Base-by-base conservation (phyloP, 2,113 vertebrate species). In the Acrocephalus kingi region DNA sequence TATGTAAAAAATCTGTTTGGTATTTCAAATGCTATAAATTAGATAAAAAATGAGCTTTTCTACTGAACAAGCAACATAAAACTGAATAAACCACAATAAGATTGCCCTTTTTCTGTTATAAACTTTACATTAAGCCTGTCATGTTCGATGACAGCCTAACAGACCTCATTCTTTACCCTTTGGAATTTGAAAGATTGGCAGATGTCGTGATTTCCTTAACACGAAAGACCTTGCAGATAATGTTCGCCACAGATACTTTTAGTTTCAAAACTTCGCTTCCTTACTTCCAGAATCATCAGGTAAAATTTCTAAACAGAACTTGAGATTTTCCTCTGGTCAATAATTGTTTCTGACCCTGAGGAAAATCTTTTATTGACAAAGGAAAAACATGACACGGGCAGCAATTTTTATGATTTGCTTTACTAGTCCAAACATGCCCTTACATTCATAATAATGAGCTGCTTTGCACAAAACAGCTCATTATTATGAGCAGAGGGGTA, bases 91-190 rank as follows among this genome's bases (percentile, higher is more conserved):
- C 99, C 99, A 99, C 99, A 99, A 98, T 99, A 99, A 99, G 98
- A 98, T 98, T 98, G 98, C 98, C 98, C 98, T 99, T 99, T 98
- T 97, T 98, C 98, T 97, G 98, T 99, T 99, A 99, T 99, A 99
- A 99, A 99, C 97, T 99, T 99, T 99, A 99, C 99, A 99, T 99
- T 99, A 99, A 99, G 99, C 98, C 98, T 99, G 99, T 99, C 99
- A 99, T 99, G 98, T 99, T 99, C 98, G 97, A 99, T 99, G 99
- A 99, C 99, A 99, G 99, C 98, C 97, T 99, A 98, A 98, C 98
- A 99, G 98, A 98, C 98, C 98, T 98, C 98, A 98, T 98, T 98
- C 98, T 98, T 98, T 98, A 99, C 99, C 99, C 98, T 98, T 98
- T 99, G 98, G 98, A 98, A 98, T 98, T 98, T 98, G 98, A 98